A percentile compares a stretch with the other conserved stretches of the same genome.
Evolutionary conservation across 2,797 vertebrate genomes (phyloP).

Genomic region (Falco cherrug): DNA sequence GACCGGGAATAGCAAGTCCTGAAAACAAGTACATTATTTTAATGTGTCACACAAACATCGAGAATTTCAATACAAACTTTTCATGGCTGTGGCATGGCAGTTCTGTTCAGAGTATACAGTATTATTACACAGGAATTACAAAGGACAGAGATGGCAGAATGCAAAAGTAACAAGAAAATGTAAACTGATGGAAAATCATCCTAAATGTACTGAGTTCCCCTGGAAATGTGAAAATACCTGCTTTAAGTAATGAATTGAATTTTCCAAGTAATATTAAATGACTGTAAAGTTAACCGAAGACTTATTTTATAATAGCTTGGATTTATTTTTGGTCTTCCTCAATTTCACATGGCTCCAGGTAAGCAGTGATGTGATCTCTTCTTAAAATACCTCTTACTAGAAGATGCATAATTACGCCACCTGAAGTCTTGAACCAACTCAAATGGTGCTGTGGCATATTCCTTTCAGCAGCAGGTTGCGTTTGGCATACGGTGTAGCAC

Average conservation of each 20-base stretch:
- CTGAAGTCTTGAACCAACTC: not conserved
- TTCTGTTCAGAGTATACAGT: not conserved
- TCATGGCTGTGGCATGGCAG: not conserved
- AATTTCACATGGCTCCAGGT: not conserved
- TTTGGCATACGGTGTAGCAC: not conserved
- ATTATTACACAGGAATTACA: not conserved
- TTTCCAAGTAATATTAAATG: not conserved
- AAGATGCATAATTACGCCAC: not conserved
- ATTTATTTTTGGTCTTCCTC: not conserved
- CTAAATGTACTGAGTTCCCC: not conserved
- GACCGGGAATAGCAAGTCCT: slow-evolving; percentile 24
- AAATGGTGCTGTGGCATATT: not conserved
- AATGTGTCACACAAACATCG: not conserved
- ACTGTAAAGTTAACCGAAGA: not conserved
- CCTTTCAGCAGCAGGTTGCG: not conserved
- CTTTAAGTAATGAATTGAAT: not conserved
- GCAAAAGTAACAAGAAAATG: not conserved
- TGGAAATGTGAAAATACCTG: not conserved
- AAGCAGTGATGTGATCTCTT: not conserved
- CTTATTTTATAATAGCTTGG: not conserved
- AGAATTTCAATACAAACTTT: slow-evolving; percentile 18
- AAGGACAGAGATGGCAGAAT: not conserved
- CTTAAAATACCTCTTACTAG: not conserved
- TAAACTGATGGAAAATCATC: not conserved
- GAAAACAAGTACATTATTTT: slow-evolving; percentile 54